Evolutionary conservation across 2,888 invertebrate genomes (phyloP).

Genomic region (Eupithecia abbreviata): DNA sequence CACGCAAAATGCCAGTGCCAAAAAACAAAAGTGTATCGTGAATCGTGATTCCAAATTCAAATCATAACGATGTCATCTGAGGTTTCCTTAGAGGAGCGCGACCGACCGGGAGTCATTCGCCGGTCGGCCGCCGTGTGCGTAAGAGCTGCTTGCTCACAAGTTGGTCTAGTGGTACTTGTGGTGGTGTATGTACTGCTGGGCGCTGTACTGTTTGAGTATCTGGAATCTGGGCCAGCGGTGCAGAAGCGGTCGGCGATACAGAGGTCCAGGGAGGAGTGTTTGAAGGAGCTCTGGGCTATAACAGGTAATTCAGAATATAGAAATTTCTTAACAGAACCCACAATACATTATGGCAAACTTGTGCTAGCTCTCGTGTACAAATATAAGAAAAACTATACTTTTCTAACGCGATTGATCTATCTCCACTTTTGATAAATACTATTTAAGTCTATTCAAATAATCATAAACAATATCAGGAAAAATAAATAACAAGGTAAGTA

Average conservation of each 20-base stretch:
- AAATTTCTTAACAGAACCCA: not conserved
- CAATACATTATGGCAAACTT: not conserved
- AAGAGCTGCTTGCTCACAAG: constrained; percentile 86
- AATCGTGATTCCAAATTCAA: constrained; percentile 37
- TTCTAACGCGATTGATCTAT: not conserved
- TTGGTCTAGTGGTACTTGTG: constrained; percentile 89
- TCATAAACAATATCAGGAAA: not conserved
- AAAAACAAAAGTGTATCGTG: constrained; percentile 46
- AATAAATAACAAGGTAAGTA: not conserved
- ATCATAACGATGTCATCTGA: constrained; percentile 71
- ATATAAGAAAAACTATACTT: not conserved
- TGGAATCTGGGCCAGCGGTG: constrained; percentile 88
- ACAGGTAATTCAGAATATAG: constrained; percentile 86
- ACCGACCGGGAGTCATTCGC: constrained; percentile 66
- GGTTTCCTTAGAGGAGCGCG: constrained; percentile 75
- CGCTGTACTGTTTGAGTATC: constrained; percentile 88
- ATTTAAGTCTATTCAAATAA: not conserved
- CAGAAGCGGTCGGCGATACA: constrained; percentile 86
- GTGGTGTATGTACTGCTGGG: constrained; percentile 89
- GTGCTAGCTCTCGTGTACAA: not conserved
- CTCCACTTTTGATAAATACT: not conserved
- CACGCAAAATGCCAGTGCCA: constrained; percentile 42
- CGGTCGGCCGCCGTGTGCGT: constrained; percentile 71
- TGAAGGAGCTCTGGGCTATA: constrained; percentile 90
- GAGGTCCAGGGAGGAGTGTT: constrained; percentile 86